phyloP scores from a whole-genome alignment of 2,113 vertebrate species.

The Pterocles gutturalis region DNA sequence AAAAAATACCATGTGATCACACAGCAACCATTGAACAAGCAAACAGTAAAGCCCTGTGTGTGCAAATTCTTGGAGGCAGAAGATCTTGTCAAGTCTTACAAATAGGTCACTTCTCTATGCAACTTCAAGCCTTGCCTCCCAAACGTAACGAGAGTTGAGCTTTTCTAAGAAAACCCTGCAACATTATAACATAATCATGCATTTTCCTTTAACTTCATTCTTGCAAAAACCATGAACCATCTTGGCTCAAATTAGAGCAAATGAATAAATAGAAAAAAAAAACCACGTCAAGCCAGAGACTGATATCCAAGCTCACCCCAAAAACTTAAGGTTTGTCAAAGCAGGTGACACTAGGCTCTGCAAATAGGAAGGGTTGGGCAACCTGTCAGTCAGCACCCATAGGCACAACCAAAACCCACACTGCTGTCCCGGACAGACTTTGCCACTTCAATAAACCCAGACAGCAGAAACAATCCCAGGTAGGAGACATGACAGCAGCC shows the following conservation, averaged over 20 bases:
- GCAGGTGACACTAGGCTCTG: neutral
- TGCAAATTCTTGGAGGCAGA: neutral
- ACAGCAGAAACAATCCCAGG: neutral
- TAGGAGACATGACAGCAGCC: neutral
- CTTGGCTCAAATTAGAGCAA: neutral
- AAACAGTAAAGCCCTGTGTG: neutral
- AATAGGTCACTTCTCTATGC: neutral
- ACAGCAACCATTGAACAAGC: neutral
- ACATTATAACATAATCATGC: neutral
- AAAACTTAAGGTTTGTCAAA: neutral
- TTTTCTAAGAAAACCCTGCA: neutral
- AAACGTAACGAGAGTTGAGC: neutral
- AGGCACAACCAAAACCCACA: neutral
- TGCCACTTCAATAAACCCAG: neutral
- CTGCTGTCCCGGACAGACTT: neutral
- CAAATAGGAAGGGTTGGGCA: neutral
- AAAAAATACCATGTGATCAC: neutral
- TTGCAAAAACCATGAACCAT: neutral
- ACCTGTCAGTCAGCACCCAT: fast-evolving
- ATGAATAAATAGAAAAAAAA: neutral
- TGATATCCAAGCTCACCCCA: neutral
- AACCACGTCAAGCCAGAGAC: neutral
- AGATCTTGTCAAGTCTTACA: neutral
- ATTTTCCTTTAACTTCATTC: neutral
- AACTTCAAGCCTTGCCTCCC: neutral